Conservation (phyloP, 2,797 vertebrate species). For the Uromys caudimaculatus region DNA sequence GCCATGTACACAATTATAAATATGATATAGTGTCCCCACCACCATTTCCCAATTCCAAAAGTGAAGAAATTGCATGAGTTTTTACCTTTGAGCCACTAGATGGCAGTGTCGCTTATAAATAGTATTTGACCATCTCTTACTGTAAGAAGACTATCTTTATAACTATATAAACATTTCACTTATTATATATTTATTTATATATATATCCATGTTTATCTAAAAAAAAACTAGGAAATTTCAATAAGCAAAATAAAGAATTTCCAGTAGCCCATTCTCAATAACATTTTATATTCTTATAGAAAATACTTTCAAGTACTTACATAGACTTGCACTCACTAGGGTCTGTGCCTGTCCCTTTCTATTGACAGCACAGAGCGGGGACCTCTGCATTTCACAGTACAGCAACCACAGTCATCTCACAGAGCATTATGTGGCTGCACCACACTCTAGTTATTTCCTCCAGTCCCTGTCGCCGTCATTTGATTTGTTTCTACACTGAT, state of each 20-base stretch:
- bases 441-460: conserved; percentile 2
- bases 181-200: not conserved
- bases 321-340: conserved; percentile 21
- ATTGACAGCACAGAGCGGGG: not conserved
- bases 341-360: not conserved
- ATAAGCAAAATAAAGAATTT: conserved; percentile 52
- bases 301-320: not conserved
- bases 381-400: not conserved
- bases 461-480: not conserved
- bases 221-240: conserved; percentile 5
- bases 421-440: not conserved
- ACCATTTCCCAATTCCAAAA: accelerated
- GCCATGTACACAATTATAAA: not conserved
- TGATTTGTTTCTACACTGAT: conserved; percentile 25
- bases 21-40: not conserved
- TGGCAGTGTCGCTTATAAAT: conserved; percentile 83
- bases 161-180: conserved; percentile 46
- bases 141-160: not conserved
- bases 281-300: conserved; percentile 40
- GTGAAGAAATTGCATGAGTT: not conserved
- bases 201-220: not conserved
- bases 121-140: not conserved
- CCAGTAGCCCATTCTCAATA: conserved; percentile 22
- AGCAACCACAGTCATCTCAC: not conserved
- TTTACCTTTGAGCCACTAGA: conserved; percentile 83